phyloP scores from a whole-genome alignment of 2,113 vertebrate genomes.

The Microtus montanus region DNA sequence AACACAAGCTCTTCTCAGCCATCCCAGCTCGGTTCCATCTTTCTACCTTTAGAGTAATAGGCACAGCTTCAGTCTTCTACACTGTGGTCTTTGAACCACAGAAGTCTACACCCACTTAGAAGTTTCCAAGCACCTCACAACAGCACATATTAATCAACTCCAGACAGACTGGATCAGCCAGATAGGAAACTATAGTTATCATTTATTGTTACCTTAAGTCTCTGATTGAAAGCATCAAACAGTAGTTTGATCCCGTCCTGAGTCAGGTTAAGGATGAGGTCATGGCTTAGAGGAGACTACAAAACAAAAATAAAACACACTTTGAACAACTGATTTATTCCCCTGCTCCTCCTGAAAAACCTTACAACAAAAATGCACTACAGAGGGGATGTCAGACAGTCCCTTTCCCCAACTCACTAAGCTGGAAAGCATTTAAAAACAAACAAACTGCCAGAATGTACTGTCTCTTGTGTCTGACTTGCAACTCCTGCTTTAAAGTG shows the following conservation, averaged over 20 bases:
- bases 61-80: conserved; percentile 12
- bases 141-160: conserved; percentile 24
- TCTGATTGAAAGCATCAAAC: conserved; percentile 99
- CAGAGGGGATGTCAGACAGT: conserved; percentile 11
- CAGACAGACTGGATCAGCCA: conserved; percentile 35
- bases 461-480: conserved; percentile 29
- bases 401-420: background rate
- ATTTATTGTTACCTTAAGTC: conserved; percentile 93
- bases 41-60: background rate
- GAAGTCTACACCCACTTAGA: background rate
- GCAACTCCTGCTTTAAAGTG: conserved; percentile 22
- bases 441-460: background rate
- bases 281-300: conserved; percentile 97
- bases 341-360: conserved; percentile 41
- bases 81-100: conserved; percentile 35
- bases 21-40: background rate
- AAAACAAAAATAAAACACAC: conserved; percentile 74
- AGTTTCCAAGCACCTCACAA: conserved; percentile 56
- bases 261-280: conserved; percentile 99
- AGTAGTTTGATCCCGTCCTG: conserved; percentile 99
- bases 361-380: conserved; percentile 53
- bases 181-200: conserved; percentile 39
- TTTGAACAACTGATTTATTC: conserved; percentile 52
- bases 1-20: background rate
- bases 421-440: conserved; percentile 6